Percentiles rank a stretch among this genome's conserved stretches.
These are phyloP conservation scores for Parotia lawesii DNA, from an alignment of 2,113 vertebrate species.

Conservation along the genomic window DNA sequence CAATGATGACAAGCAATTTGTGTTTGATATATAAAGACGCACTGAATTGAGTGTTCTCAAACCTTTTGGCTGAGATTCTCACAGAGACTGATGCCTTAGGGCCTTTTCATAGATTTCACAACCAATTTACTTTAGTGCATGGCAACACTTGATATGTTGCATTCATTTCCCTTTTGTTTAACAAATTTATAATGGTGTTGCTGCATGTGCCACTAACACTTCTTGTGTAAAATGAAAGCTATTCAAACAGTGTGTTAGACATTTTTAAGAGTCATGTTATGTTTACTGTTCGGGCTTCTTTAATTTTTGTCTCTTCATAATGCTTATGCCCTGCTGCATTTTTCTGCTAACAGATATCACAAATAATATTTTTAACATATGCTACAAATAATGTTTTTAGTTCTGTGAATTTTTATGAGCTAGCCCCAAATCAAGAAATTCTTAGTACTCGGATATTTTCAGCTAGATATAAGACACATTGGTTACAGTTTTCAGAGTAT, in stretches of 20 bases:
- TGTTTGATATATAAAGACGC: background rate
- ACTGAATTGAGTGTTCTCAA: background rate
- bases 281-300: background rate
- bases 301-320: background rate
- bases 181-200: background rate
- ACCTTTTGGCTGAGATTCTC: background rate
- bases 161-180: background rate
- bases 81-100: background rate
- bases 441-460: background rate
- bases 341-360: background rate
- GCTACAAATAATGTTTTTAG: background rate
- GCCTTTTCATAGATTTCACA: background rate
- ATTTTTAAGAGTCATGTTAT: background rate
- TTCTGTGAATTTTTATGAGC: background rate
- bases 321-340: background rate
- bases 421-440: background rate
- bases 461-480: background rate
- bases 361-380: background rate
- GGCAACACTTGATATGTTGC: background rate
- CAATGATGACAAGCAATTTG: background rate
- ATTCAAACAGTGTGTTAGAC: background rate
- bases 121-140: background rate
- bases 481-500: background rate
- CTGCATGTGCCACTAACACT: background rate
- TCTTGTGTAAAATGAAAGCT: background rate